Base-by-base conservation (phyloP, 2,797 vertebrate genomes). In the Pseudochirops cupreus region DNA sequence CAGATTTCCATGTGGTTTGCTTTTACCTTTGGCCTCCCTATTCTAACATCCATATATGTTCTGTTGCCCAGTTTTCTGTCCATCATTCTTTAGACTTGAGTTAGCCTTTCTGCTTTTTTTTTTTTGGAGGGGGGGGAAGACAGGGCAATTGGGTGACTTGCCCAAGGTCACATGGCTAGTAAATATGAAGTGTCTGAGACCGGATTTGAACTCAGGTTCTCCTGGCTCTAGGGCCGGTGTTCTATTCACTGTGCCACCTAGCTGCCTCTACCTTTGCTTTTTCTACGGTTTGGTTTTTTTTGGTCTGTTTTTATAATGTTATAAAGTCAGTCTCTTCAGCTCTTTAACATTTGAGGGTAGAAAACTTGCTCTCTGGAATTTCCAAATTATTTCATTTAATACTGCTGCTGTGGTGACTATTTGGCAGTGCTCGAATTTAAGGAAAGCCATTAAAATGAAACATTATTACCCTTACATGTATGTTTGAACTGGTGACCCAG, bases 281-380 rank as follows among this genome's bases (percentile, higher is more conserved):
- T 39, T 39, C n/a, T 74, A 74, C 4, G n/a, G 24, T 21, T 33
- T 62, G 14, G 4, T 59, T 31, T 59, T 31, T 62, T 62, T 31
- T 39, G 62, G 33, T 46, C 5, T 39, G 2, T 95, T 94, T 52
- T 94, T 95, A 31, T 56, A 92, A 16, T 92, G 18, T 96, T 96
- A 21, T 96, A 3, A 29, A 2, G 29, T 91, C 95, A 55, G 74
- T 3, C 58, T 92, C 39, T 97, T 56, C 21, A 46, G 7, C 39
- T 82, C 74, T 26, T 82, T 87, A 87, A 21, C 58, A 94, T 21
- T 11, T 62, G 56, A 94, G 94, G 90, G 95, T 91, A 54, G 95
- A 95, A 96, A n/a, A 82, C 11, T 5, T n/a, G 11, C 94, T 95
- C 28, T 94, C 28, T 91, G 46, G 58, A 91, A 93, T 94, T 94